Conservation (phyloP, 2,888 invertebrate species). For the Theretra japonica region DNA sequence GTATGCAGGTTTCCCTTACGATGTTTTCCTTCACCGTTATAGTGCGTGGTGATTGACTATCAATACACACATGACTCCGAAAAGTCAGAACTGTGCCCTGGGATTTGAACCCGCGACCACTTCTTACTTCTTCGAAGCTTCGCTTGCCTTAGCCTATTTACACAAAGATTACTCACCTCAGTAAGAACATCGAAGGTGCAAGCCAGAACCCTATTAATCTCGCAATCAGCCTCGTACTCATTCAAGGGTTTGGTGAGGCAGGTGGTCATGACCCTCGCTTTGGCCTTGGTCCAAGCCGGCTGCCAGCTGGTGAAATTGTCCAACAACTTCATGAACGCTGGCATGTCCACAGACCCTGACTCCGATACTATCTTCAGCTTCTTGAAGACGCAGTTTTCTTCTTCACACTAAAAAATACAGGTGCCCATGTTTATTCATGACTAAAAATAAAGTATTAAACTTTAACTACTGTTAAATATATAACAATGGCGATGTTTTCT, state of each 20-base stretch:
- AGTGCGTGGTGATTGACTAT: too few species aligned
- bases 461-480: too few species aligned
- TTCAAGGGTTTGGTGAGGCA: conserved; percentile 58
- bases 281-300: conserved; percentile 65
- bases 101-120: too few species aligned
- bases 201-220: conserved; percentile 67
- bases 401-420: conserved; percentile 60
- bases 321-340: conserved; percentile 63
- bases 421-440: background rate
- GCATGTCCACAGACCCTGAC: conserved; percentile 56
- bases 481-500: too few species aligned
- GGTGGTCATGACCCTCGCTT: conserved; percentile 65
- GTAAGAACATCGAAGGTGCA: conserved; percentile 73
- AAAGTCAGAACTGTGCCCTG: too few species aligned
- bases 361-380: conserved; percentile 59
- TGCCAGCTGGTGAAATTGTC: conserved; percentile 62
- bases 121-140: too few species aligned
- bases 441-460: background rate
- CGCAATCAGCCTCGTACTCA: conserved; percentile 61
- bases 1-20: too few species aligned
- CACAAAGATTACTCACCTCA: conserved; percentile 60
- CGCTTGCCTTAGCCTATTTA: too few species aligned
- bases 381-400: conserved; percentile 69
- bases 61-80: too few species aligned
- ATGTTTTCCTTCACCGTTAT: too few species aligned